phyloP scores from a whole-genome alignment of 2,888 invertebrate genomes.

The Caenorhabditis afra region DNA sequence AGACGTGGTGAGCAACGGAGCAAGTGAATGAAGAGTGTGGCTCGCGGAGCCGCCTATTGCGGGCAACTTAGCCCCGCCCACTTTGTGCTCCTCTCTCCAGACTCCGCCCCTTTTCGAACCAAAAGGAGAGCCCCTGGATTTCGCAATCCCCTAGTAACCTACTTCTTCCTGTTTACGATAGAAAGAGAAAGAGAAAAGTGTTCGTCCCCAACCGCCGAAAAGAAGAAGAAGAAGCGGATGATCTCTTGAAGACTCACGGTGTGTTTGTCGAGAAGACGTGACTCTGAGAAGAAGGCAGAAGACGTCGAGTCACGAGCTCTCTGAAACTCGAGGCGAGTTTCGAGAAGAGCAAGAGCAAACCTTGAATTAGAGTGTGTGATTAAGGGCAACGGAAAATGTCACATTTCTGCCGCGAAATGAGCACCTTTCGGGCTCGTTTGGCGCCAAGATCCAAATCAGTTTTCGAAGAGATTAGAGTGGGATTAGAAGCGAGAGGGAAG shows the following conservation, averaged over 20 bases:
- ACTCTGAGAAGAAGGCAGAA: background rate
- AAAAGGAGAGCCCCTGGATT: constrained; percentile 13
- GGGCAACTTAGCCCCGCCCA: constrained; percentile 24
- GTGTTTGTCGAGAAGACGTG: background rate
- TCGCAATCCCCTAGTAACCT: constrained; percentile 17
- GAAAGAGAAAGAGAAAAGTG: background rate
- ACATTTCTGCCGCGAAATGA: constrained; percentile 2
- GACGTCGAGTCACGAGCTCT: too few relatives aligned
- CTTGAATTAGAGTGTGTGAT: too few relatives aligned
- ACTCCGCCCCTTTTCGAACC: constrained; percentile 26
- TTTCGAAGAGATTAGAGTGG: constrained; percentile 25
- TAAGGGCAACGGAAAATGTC: too few relatives aligned
- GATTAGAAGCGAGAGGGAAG: constrained; percentile 31
- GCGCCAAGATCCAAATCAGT: constrained; percentile 33
- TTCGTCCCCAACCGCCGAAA: background rate
- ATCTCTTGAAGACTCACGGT: background rate
- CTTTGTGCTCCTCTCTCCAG: background rate
- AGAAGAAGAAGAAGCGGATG: background rate
- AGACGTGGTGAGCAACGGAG: background rate
- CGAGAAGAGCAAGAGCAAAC: too few relatives aligned
- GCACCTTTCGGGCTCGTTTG: constrained; percentile 3
- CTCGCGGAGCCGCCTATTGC: background rate
- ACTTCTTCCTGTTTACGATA: background rate
- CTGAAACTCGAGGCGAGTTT: too few relatives aligned
- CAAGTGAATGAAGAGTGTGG: constrained; percentile 4